Base-by-base conservation (phyloP, 2,888 invertebrate genomes). In the Meiosimyza platycephala region DNA sequence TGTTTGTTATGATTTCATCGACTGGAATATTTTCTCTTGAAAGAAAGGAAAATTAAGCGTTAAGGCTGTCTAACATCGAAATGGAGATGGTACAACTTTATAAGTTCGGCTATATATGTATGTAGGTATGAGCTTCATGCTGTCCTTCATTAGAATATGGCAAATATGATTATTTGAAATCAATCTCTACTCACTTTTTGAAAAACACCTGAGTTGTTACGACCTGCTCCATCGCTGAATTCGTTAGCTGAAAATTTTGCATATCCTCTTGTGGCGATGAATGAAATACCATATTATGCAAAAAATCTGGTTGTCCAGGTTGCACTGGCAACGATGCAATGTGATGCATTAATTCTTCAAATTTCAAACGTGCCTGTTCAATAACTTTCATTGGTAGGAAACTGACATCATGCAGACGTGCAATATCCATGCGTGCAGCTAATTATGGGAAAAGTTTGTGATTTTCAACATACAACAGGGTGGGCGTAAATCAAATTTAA, bases 191-290 rank as follows among this genome's bases (percentile, higher is more conserved):
- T 78, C 80, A 88, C 88, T 88, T 87, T 74, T 89, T 85, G 73
- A 88, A 88, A 72, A 89, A 88, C 55, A 88, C 84, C 77, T 88
- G 87, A 0, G 88, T 89, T 0, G 90, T 89, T 28, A 90, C 83
- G 2, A 89, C 88, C 76, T 90, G 88, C 76, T 90, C 88, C 76
- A 90, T 78, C 1, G 90, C 90, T 72, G 84, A 85, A 73, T 86
- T 85, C 0, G 89, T 88, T 1, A 89, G 79, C 28, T 85, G 84
- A 76, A 88, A 85, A 13, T 88, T 88, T 59, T 88, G 85, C 1
- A 81, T 76, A 63, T 88, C 88, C n/a, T 85, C 84, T 12, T 82
- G 80, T 22, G 84, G 76, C 7, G 81, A 80, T 2, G 85, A 86
- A 74, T 86, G 85, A 59, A 87, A 87, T 0, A 82, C 79, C 65